These are phyloP conservation scores for Agrilus mali DNA, from an alignment of 2,888 invertebrate species.

Conservation along the genomic window DNA sequence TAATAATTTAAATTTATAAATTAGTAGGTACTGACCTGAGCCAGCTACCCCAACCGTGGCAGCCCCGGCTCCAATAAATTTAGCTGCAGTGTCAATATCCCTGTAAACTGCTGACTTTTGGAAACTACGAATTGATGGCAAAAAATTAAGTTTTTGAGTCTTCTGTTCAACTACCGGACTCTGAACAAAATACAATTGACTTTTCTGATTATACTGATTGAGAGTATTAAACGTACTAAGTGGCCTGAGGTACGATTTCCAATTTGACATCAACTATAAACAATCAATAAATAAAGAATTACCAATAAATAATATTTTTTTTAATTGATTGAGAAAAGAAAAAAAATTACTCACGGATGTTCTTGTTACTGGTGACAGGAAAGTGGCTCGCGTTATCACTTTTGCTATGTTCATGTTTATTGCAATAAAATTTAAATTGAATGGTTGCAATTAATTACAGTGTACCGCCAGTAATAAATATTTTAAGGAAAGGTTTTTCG, in stretches of 20 bases:
- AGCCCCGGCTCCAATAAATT: slow-evolving; percentile 99
- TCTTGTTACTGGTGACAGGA: no score
- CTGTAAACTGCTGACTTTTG: slow-evolving; percentile 79
- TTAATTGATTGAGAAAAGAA: no score
- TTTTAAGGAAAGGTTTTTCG: no score
- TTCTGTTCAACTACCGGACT: slow-evolving; percentile 33
- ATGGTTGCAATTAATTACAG: no score
- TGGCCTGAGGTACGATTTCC: slow-evolving; percentile 64
- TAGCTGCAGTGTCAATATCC: slow-evolving; percentile 99
- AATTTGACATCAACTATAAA: slow-evolving; percentile 63
- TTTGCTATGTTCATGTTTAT: no score
- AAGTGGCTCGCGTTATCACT: no score
- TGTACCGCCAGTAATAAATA: no score
- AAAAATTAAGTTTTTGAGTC: slow-evolving; percentile 47
- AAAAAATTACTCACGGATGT: no score
- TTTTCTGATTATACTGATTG: slow-evolving; percentile 54
- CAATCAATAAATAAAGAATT: slow-evolving; percentile 4
- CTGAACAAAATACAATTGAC: slow-evolving; percentile 41
- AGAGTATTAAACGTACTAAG: slow-evolving; percentile 58
- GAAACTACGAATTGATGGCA: slow-evolving; percentile 66
- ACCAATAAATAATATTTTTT: no score
- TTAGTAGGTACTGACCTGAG: slow-evolving; percentile 56
- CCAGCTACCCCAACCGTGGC: slow-evolving; percentile 99
- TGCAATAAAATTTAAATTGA: no score
- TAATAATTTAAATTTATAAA: no score